phyloP scores from a whole-genome alignment of 1,140 invertebrate genomes.

The Gerris buenoi region DNA sequence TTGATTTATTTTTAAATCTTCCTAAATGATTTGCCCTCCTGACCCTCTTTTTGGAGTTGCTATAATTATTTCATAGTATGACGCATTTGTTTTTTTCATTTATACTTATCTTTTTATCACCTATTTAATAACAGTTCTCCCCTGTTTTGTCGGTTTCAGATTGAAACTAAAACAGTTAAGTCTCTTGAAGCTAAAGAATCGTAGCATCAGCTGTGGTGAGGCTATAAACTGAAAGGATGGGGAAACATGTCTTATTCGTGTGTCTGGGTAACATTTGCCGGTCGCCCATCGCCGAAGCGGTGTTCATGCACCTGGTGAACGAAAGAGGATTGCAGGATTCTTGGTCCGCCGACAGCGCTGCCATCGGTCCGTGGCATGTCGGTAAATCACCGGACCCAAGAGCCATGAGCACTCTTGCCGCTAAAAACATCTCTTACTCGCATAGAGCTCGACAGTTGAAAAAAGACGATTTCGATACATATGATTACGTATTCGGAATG shows the following conservation, averaged over 20 bases:
- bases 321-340: constrained; percentile 40
- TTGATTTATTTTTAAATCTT: too few species aligned
- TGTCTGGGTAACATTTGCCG: constrained; percentile 73
- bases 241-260: constrained; percentile 23
- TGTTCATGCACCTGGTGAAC: constrained; percentile 57
- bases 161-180: too few species aligned
- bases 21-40: too few species aligned
- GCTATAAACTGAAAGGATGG: not conserved
- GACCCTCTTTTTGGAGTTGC: too few species aligned
- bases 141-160: too few species aligned
- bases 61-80: too few species aligned
- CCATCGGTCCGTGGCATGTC: constrained; percentile 66
- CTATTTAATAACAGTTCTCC: too few species aligned
- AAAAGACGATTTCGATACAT: constrained; percentile 53
- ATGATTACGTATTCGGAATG: constrained; percentile 83
- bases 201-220: not conserved
- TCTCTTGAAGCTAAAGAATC: too few species aligned
- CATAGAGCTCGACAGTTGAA: constrained; percentile 37
- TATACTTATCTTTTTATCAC: too few species aligned
- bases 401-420: constrained; percentile 51
- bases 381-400: constrained; percentile 64
- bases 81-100: too few species aligned
- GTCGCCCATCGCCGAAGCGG: constrained; percentile 86
- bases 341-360: constrained; percentile 81
- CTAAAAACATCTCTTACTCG: constrained; percentile 22